A percentile compares a stretch with the other conserved stretches of the same genome.
These are phyloP conservation scores for Carpatolechia fugitivella DNA, from an alignment of 2,888 invertebrate species.

Conservation along the genomic window DNA sequence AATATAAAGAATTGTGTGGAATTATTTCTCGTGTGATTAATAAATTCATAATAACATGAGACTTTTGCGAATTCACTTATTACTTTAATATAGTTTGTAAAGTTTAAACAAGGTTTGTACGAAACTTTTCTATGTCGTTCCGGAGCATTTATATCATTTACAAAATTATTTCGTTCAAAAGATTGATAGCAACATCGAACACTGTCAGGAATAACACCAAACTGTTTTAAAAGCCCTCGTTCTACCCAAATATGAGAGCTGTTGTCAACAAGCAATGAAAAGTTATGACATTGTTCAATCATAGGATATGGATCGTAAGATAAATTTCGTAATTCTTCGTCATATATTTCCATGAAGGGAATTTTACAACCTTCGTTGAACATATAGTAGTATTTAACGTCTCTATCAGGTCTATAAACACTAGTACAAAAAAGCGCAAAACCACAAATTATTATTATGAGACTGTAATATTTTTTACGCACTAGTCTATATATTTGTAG, in stretches of 20 bases:
- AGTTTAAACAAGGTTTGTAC: constrained; percentile 71
- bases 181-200: constrained; percentile 81
- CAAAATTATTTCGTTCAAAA: constrained; percentile 76
- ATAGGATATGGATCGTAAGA: constrained; percentile 68
- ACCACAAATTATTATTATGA: background rate
- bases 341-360: constrained; percentile 81
- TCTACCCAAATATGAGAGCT: constrained; percentile 79
- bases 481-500: background rate
- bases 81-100: constrained; percentile 64
- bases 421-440: background rate
- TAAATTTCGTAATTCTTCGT: constrained; percentile 75
- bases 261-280: constrained; percentile 79
- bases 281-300: constrained; percentile 65
- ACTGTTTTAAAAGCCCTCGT: constrained; percentile 50
- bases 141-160: constrained; percentile 64
- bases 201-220: constrained; percentile 63
- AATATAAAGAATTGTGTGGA: constrained; percentile 78
- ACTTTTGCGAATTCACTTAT: constrained; percentile 84
- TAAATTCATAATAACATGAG: constrained; percentile 74
- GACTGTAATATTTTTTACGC: background rate
- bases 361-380: constrained; percentile 80
- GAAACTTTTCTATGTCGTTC: constrained; percentile 67
- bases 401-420: background rate
- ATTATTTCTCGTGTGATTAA: constrained; percentile 62
- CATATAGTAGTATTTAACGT: constrained; percentile 23